Conservation (phyloP, 2,888 invertebrate species). For the Hanleya hanleyi region DNA sequence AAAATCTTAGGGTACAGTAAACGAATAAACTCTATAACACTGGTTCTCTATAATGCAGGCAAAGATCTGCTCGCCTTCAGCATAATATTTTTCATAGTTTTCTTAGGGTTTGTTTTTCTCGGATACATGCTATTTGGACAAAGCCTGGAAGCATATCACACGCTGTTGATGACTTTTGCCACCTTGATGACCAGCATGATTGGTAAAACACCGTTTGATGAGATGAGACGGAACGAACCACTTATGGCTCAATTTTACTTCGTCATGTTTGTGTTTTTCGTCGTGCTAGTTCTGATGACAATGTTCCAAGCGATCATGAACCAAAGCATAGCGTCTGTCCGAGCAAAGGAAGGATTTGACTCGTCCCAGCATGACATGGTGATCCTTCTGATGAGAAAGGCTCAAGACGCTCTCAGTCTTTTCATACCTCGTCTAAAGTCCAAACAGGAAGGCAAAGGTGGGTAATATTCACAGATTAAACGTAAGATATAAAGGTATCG, state of each 20-base stretch:
- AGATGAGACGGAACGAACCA: background rate
- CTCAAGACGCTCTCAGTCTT: background rate
- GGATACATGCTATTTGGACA: conserved; percentile 81
- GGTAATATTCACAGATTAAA: no score
- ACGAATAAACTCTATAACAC: background rate
- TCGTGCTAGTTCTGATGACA: background rate
- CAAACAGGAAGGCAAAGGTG: no score
- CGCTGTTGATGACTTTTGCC: conserved; percentile 69
- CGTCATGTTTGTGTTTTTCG: background rate
- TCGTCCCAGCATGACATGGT: background rate
- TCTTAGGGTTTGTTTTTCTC: conserved; percentile 81
- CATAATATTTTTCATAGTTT: conserved; percentile 82
- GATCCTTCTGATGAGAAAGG: background rate
- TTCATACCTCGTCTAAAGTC: background rate
- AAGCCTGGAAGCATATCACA: conserved; percentile 78
- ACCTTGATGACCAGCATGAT: conserved; percentile 1
- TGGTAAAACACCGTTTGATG: background rate
- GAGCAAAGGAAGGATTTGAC: background rate
- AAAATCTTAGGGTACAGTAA: background rate
- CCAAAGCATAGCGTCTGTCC: background rate
- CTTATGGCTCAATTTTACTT: conserved; percentile 3
- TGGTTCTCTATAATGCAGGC: conserved; percentile 52
- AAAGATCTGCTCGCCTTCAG: conserved; percentile 80
- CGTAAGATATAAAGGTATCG: no score
- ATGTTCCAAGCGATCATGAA: background rate